Conservation (phyloP, 2,888 invertebrate species). For the Aromia moschata region DNA sequence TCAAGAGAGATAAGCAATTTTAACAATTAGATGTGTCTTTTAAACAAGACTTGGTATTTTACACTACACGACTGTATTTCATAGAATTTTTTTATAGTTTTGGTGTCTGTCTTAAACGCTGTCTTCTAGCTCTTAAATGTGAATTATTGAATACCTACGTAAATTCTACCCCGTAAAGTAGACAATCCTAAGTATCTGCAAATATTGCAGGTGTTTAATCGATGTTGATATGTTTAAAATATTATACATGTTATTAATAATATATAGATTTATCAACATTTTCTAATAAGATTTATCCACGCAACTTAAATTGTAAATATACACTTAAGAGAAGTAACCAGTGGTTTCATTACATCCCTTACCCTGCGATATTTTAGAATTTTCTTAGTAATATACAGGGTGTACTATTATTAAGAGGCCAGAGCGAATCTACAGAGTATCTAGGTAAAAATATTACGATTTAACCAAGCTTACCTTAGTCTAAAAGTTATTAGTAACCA, state of each 20-base stretch:
- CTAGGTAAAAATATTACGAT: too few relatives aligned
- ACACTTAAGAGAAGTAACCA: slow-evolving; percentile 29
- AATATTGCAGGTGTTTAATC: slow-evolving; percentile 40
- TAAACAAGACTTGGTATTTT: slow-evolving; percentile 46
- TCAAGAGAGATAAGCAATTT: slow-evolving; percentile 54
- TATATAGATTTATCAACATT: slow-evolving; percentile 47
- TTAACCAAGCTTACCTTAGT: too few relatives aligned
- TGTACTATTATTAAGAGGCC: too few relatives aligned
- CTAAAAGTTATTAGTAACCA: too few relatives aligned
- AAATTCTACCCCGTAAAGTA: slow-evolving; percentile 38
- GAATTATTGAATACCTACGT: slow-evolving; percentile 22
- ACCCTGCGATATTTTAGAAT: too few relatives aligned
- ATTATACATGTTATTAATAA: slow-evolving; percentile 50
- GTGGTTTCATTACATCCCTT: slow-evolving; percentile 14
- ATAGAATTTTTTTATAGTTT: slow-evolving; percentile 46
- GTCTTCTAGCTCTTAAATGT: slow-evolving; percentile 24
- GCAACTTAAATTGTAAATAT: slow-evolving; percentile 47
- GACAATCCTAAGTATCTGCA: slow-evolving; percentile 53
- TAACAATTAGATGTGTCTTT: slow-evolving; percentile 50
- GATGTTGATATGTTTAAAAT: slow-evolving; percentile 49
- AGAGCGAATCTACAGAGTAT: too few relatives aligned
- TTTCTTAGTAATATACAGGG: too few relatives aligned
- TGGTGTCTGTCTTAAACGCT: slow-evolving; percentile 29
- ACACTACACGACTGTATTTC: slow-evolving; percentile 20
- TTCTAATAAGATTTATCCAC: slow-evolving; percentile 46